Evolutionary conservation across 2,888 invertebrate genomes (phyloP).

Genomic region (Masnerella sp.): DNA sequence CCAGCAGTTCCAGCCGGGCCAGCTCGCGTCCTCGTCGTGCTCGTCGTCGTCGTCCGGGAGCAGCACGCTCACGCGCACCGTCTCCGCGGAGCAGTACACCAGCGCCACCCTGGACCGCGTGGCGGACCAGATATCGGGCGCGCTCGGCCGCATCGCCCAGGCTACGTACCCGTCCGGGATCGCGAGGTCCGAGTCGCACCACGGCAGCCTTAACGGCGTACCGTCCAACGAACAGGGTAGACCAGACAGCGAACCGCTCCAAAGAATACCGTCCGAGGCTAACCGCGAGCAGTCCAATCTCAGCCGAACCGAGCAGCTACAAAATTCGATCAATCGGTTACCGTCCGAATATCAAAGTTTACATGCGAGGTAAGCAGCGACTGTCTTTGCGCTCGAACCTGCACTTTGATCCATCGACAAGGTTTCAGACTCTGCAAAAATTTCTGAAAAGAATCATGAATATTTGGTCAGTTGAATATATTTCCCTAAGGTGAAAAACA

Average conservation of each 20-base stretch:
- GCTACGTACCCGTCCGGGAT: constrained; percentile 65
- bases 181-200: constrained; percentile 67
- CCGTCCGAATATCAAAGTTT: constrained; percentile 75
- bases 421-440: background rate
- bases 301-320: constrained; percentile 66
- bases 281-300: constrained; percentile 62
- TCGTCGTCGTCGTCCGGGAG: constrained; percentile 75
- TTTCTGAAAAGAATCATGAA: too few relatives aligned
- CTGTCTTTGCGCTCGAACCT: constrained; percentile 68
- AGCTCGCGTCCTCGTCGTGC: constrained; percentile 53
- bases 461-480: too few relatives aligned
- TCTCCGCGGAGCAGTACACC: constrained; percentile 72
- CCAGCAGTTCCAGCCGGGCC: constrained; percentile 60
- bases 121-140: constrained; percentile 45
- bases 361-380: constrained; percentile 76
- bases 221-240: constrained; percentile 69
- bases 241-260: constrained; percentile 62
- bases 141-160: constrained; percentile 53
- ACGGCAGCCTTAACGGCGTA: constrained; percentile 69
- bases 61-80: constrained; percentile 78
- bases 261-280: constrained; percentile 76
- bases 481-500: too few relatives aligned
- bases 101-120: constrained; percentile 62
- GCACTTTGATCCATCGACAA: constrained; percentile 34
- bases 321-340: constrained; percentile 69